phyloP scores from a whole-genome alignment of 2,113 vertebrate genomes.

The Colinus virginianus region DNA sequence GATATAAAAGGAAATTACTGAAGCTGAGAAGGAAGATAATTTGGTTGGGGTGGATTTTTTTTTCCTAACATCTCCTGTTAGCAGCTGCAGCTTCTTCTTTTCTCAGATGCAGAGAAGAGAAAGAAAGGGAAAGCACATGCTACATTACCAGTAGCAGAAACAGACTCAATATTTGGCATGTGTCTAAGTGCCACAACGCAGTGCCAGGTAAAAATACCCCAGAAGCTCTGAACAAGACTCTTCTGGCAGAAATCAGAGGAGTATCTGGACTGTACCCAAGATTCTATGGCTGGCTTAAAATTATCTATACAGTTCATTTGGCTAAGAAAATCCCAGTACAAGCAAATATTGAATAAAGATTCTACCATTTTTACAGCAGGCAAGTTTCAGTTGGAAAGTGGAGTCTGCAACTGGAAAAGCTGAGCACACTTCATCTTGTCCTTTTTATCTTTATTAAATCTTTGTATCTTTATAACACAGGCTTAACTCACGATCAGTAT shows the following conservation, averaged over 20 bases:
- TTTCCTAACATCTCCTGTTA: neutral
- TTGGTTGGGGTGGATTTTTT: neutral
- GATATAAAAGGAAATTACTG: neutral
- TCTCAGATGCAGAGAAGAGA: neutral
- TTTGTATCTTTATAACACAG: neutral
- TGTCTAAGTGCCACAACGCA: neutral
- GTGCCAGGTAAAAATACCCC: neutral
- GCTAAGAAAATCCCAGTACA: neutral
- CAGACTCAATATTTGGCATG: neutral
- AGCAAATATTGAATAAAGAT: neutral
- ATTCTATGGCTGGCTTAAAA: neutral
- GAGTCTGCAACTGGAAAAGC: neutral
- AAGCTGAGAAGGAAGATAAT: neutral
- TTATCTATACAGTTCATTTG: neutral
- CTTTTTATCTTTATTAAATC: neutral
- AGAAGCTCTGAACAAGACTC: neutral
- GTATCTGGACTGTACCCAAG: neutral
- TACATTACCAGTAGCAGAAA: neutral
- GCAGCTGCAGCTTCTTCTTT: neutral
- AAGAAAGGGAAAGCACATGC: neutral
- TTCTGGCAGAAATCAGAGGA: conserved; percentile 14
- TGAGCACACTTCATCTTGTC: neutral
- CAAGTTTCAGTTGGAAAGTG: neutral
- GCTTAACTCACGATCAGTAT: neutral
- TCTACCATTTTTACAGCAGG: neutral